Base-by-base conservation (phyloP, 2,888 invertebrate genomes). In the Pyrrhosoma nymphula region DNA sequence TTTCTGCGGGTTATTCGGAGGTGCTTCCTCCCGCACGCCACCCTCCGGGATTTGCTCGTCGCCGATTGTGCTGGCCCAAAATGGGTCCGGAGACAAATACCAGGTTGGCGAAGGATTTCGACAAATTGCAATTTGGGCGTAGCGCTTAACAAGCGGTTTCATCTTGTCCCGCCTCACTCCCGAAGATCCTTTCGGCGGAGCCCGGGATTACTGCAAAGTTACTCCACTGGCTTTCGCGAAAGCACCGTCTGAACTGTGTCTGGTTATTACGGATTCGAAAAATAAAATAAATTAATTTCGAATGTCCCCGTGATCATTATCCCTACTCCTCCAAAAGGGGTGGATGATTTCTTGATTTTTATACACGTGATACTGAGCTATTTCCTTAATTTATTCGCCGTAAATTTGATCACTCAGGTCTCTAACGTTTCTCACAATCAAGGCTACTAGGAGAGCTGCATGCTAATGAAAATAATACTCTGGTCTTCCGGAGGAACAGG, bases 51-150 rank as follows among this genome's bases (percentile, higher is more conserved):
- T 82, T 82, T 82, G 82, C 82, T 35, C 82, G 16, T 6, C 82
- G 82, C 14, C 82, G 35, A 82, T 82, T 82, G 82, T 35, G 82
- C 35, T 2, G 4, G 47, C 6, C 30, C 82, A 18, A 69, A 82
- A 82, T 82, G 82, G 82, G 82, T 35, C 6, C 30, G 82, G 82
- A 35, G 16, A 82, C 82, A 35, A 82, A 82, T 82, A 35, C 82
- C 82, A 35, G 82, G 82, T 35, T 82, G 82, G 82, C 82, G 82
- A 35, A 82, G 82, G 82, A 82, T 82, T 82, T 82, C 82, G 82
- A 82, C 35, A 82, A 82, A 82, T 82, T 82, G 82, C 82, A 82
- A 82, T 82, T 82, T 82, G 82, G 82, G 82, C 14, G 82, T 35
- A 6, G 82, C 82, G 82, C 30, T 82, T 82, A 82, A 82, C 82